These are phyloP conservation scores for Endotricha flammealis DNA, from an alignment of 2,888 invertebrate species.

Conservation along the genomic window DNA sequence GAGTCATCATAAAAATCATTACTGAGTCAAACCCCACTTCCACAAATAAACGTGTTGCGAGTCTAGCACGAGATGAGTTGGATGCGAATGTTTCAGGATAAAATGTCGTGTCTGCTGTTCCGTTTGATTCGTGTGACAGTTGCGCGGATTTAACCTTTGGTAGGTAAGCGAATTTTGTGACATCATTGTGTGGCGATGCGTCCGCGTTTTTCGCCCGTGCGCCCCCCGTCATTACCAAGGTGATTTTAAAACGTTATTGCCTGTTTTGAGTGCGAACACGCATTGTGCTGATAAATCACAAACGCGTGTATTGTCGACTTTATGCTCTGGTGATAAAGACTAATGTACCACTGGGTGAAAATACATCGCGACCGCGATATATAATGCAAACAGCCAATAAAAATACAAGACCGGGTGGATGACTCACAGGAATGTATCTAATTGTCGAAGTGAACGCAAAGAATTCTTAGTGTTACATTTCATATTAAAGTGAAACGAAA, in stretches of 20 bases:
- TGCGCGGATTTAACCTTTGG: slow-evolving; percentile 29
- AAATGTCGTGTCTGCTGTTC: background rate
- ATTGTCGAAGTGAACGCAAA: slow-evolving; percentile 60
- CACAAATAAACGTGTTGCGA: slow-evolving; percentile 9
- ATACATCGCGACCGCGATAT: slow-evolving; percentile 49
- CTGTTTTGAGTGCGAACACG: slow-evolving; percentile 40
- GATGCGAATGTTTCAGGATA: too few relatives aligned
- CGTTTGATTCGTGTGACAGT: slow-evolving; percentile 27
- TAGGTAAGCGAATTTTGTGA: slow-evolving; percentile 38
- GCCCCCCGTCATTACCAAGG: slow-evolving; percentile 40
- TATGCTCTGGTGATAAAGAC: slow-evolving; percentile 35
- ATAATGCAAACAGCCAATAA: slow-evolving; percentile 64
- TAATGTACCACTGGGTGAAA: slow-evolving; percentile 37
- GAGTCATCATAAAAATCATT: slow-evolving; percentile 20
- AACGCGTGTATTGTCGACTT: slow-evolving; percentile 35
- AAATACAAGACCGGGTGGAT: slow-evolving; percentile 67
- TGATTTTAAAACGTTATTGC: slow-evolving; percentile 47
- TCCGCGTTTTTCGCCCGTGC: slow-evolving; percentile 34
- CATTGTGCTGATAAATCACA: slow-evolving; percentile 26
- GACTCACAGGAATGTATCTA: slow-evolving; percentile 70
- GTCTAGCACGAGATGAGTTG: background rate
- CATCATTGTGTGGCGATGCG: slow-evolving; percentile 29
- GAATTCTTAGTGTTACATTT: slow-evolving; percentile 59
- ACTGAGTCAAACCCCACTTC: slow-evolving; percentile 2
- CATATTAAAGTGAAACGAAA: slow-evolving; percentile 55